Evolutionary conservation across 2,797 vertebrate species (phyloP).

Genomic region (Lemur catta): DNA sequence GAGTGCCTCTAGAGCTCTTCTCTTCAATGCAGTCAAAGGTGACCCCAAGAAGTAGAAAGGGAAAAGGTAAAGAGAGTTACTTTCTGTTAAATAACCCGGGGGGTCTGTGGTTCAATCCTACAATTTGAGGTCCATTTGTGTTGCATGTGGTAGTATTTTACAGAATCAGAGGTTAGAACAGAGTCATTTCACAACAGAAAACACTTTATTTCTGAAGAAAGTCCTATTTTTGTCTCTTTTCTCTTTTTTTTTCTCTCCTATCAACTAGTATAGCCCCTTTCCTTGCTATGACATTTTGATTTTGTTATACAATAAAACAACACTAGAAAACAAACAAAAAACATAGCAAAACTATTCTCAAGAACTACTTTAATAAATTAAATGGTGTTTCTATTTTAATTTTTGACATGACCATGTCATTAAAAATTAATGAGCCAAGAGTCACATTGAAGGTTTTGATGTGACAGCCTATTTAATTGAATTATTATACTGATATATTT

Average conservation of each 20-base stretch:
- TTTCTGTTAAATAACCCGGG: neutral
- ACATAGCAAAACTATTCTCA: neutral
- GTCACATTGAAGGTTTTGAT: neutral
- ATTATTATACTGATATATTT: constrained; percentile 31
- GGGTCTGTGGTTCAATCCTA: neutral
- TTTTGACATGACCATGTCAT: constrained; percentile 18
- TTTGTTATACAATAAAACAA: neutral
- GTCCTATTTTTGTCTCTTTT: neutral
- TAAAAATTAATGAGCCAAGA: constrained; percentile 36
- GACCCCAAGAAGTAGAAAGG: neutral
- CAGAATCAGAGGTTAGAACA: neutral
- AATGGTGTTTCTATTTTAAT: constrained; percentile 5
- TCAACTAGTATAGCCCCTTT: neutral
- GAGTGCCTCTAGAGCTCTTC: neutral
- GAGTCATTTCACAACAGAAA: neutral
- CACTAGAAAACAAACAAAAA: neutral
- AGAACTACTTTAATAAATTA: neutral
- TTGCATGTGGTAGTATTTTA: neutral
- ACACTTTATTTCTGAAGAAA: constrained; percentile 13
- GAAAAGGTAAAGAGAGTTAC: neutral
- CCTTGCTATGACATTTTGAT: neutral
- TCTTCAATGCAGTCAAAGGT: neutral
- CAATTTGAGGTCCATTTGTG: constrained; percentile 17
- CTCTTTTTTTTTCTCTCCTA: neutral
- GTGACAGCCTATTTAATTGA: constrained; percentile 28